Base-by-base conservation (phyloP, 2,888 invertebrate species). In the Augochlorella aurata region DNA sequence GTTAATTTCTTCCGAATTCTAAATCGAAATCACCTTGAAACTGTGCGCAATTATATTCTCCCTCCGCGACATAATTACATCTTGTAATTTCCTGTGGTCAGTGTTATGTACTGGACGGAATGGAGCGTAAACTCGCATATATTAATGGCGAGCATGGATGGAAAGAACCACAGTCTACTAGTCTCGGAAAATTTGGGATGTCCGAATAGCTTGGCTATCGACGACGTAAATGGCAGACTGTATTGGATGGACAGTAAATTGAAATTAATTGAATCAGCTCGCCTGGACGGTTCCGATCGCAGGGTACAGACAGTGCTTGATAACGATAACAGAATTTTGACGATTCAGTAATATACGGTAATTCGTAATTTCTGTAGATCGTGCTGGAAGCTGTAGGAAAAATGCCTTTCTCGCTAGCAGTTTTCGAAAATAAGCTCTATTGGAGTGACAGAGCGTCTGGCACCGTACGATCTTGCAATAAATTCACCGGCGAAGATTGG, bases 61-160 rank as follows among this genome's bases (percentile, higher is more conserved):
- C 5, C 38, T 5, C 3, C 38, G 38, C 38, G 38, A 38, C 38
- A 5, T 38, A 38, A 38, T 5, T 7, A 7, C 38, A 7, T 63
- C 7, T 66, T 74, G 16, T 29, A 14, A 58, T 16, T 58, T 16
- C 61, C 8, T 58, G 1, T 74, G 90, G 93, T 72, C 90, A 97
- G 97, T 3, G 94, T 95, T 88, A 97, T 99, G 96, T 99, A 96
- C 94, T 99, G 98, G 98, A 96, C 97, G 0, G 98, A 99, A 93
- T 98, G 97, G 97, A 97, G 97, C 7, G 89, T 93, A 0, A 94
- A 94, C 12, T 95, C 97, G 0, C 95, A 96, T 90, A 98, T 99
- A 87, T 97, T 97, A 87, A 94, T 95, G 12, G 96, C 98, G 9
- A 95, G 95, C 10, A 98, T 99, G 98, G 98, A 99, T 93, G 99